Evolutionary conservation across 2,888 invertebrate genomes (phyloP), one percentile per base, ranked within the genome.

Genomic region (Himalopsyche tibetana): DNA sequence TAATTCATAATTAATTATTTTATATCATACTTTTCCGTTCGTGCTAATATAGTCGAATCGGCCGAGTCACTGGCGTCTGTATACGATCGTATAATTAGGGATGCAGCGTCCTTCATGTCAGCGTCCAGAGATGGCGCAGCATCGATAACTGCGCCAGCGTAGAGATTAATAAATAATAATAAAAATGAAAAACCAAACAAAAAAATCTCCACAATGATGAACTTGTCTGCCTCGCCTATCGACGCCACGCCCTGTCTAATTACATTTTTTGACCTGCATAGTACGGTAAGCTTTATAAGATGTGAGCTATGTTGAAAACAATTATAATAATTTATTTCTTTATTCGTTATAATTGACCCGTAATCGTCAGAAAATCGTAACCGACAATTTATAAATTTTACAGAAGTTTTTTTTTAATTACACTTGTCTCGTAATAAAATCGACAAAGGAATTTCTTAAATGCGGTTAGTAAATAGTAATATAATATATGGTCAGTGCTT

Each of bases 161-260:
- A 55, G 79, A 79, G 79, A 79, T 79, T 84, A 84, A 51, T 84
- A 36, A 84, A 84, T 84, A 84, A 79, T 74, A 83, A 79, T 55
- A 74, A 84, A 84, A 55, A 36, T 38, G 36, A 36, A 74, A 74
- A 74, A 74, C 38, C 38, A 74, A 74, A 74, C 51, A 74, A 74
- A 74, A 28, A 19, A 28, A 12, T 5, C 38, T 15, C 63, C 3
- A 38, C 74, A 74, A 74, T 74, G 74, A 74, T 74, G 74, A 74
- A 74, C 74, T 74, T 74, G 74, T 74, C 74, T 74, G 74, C 19
- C 15, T 74, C 74, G 74, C 36, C 74, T 74, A 74, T 74, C 74
- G 74, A 74, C 74, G 74, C 74, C 74, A 74, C 74, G 74, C 74
- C 74, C 74, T 74, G 74, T 74, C 74, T 74, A 74, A 74, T 74